Conservation (phyloP, 2,888 invertebrate species). For the Campopleginae sp. region DNA sequence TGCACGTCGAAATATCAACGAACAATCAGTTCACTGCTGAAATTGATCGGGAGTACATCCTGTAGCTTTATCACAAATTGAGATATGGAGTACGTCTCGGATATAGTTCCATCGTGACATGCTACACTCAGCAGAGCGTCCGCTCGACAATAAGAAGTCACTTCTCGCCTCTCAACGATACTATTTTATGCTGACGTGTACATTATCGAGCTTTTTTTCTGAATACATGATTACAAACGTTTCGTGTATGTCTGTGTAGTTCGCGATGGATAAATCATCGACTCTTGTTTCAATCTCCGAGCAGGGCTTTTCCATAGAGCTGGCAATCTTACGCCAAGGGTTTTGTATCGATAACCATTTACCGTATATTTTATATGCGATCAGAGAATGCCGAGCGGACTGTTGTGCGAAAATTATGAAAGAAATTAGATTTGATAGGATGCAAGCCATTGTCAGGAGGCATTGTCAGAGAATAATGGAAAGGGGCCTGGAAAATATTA, state of each 20-base stretch:
- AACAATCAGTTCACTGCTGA: neutral
- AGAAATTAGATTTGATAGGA: neutral
- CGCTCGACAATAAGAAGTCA: constrained; percentile 49
- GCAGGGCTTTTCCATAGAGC: constrained; percentile 21
- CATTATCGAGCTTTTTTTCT: constrained; percentile 16
- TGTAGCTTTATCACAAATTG: neutral
- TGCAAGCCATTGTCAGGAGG: no score
- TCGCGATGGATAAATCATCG: neutral
- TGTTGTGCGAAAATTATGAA: neutral
- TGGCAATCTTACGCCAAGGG: neutral
- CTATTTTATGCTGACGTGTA: constrained; percentile 39
- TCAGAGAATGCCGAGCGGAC: neutral
- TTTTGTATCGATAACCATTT: neutral
- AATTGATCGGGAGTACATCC: constrained; percentile 18
- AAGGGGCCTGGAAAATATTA: neutral
- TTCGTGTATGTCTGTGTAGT: neutral
- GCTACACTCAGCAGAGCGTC: constrained; percentile 17
- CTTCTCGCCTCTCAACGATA: constrained; percentile 42
- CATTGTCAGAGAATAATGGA: neutral
- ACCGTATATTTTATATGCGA: neutral
- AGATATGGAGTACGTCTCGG: neutral
- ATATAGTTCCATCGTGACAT: constrained; percentile 1
- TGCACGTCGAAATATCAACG: neutral
- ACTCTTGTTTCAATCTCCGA: constrained; percentile 2
- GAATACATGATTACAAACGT: neutral